Evolutionary conservation across 1,140 invertebrate species (phyloP).

Genomic region (Drosophila persimilis): DNA sequence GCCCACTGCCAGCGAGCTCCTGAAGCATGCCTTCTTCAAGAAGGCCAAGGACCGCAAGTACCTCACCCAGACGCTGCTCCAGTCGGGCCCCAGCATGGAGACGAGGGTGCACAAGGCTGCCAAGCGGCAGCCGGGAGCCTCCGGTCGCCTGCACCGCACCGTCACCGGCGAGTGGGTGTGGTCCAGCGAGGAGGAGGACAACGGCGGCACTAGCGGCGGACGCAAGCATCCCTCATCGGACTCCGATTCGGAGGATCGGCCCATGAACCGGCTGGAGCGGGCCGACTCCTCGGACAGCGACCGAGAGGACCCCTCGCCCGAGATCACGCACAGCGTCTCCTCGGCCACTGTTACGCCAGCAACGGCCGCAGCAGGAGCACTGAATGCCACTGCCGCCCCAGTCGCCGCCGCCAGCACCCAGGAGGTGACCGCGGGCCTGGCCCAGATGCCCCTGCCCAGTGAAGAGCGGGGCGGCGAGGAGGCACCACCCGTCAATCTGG

Average conservation of each 20-base stretch:
- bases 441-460: conserved; percentile 63
- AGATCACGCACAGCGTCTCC: conserved; percentile 68
- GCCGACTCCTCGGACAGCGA: conserved; percentile 85
- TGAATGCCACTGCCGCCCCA: conserved; percentile 2
- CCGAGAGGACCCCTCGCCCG: conserved; percentile 70
- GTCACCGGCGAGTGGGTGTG: conserved; percentile 99
- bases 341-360: conserved; percentile 63
- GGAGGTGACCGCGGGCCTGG: conserved; percentile 59
- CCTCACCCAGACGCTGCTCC: conserved; percentile 94
- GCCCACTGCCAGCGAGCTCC: conserved; percentile 97
- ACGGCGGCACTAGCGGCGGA: conserved; percentile 63
- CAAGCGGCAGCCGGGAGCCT: conserved; percentile 93
- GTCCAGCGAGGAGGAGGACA: conserved; percentile 91
- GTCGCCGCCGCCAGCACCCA: conserved; percentile 30
- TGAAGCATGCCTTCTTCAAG: conserved; percentile 99
- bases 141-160: conserved; percentile 95
- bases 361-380: not conserved
- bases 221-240: conserved; percentile 80
- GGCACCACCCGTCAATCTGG: conserved; percentile 87
- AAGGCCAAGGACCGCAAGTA: conserved; percentile 99
- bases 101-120: conserved; percentile 94
- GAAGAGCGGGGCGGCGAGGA: conserved; percentile 41
- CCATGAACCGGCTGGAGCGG: conserved; percentile 85
- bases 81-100: conserved; percentile 93
- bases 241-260: conserved; percentile 83